Evolutionary conservation across 2,113 vertebrate genomes (phyloP).

Genomic region (Etheostoma cragini): DNA sequence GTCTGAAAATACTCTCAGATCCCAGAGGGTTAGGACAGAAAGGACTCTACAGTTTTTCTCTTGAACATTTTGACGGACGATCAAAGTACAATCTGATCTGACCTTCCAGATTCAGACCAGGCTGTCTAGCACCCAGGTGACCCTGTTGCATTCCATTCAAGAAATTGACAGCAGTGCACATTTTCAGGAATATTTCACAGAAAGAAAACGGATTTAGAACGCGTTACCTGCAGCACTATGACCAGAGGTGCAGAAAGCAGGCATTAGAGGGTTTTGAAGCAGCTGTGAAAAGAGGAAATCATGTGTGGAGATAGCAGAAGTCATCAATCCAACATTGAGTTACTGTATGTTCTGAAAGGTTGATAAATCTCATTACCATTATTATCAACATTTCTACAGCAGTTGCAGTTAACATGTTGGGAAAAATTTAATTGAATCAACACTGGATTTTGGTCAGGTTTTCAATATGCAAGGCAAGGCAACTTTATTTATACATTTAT

Average conservation of each 20-base stretch:
- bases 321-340: not conserved
- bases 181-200: conserved; percentile 18
- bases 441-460: not conserved
- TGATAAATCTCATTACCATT: too few relatives aligned
- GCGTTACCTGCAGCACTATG: conserved; percentile 4
- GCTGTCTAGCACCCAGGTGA: conserved; percentile 25
- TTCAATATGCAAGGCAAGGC: not conserved
- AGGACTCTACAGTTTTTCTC: conserved; percentile 33
- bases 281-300: conserved; percentile 36
- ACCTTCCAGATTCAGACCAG: conserved; percentile 19
- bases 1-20: too few relatives aligned
- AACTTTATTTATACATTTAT: too few relatives aligned
- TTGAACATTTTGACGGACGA: conserved; percentile 1
- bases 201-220: conserved; percentile 7
- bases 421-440: not conserved
- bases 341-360: too few relatives aligned
- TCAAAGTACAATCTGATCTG: conserved; percentile 22
- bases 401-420: not conserved
- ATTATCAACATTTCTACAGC: not conserved
- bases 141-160: conserved; percentile 20
- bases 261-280: conserved; percentile 12
- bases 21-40: conserved; percentile 34
- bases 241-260: conserved; percentile 1
- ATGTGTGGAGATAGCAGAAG: conserved; percentile 1
- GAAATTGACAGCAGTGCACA: conserved; percentile 6